Conservation (phyloP, 2,797 vertebrate species). For the Lindbergichthys nudifrons region DNA sequence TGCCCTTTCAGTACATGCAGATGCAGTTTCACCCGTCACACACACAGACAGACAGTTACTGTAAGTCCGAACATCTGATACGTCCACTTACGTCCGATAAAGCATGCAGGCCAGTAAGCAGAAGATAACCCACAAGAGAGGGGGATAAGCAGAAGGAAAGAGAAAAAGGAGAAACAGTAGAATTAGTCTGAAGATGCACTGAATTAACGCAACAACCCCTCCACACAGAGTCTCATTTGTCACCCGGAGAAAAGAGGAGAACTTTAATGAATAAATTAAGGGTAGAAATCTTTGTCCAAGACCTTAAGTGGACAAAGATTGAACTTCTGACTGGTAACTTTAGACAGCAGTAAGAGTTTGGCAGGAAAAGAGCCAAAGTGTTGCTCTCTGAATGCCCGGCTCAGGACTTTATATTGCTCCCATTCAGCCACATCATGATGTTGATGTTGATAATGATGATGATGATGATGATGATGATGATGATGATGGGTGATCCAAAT, state of each 20-base stretch:
- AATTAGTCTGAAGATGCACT: conserved; percentile 57
- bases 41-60: conserved; percentile 36
- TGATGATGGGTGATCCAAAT: background rate
- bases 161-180: conserved; percentile 48
- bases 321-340: conserved; percentile 72
- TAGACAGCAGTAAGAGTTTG: conserved; percentile 65
- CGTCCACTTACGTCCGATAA: conserved; percentile 62
- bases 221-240: conserved; percentile 62
- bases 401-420: conserved; percentile 18
- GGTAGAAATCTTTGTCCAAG: conserved; percentile 51
- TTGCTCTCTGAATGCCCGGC: conserved; percentile 24
- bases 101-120: conserved; percentile 30
- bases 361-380: conserved; percentile 43
- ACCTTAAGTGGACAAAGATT: conserved; percentile 71
- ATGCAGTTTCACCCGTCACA: conserved; percentile 7
- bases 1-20: conserved; percentile 2
- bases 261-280: conserved; percentile 55
- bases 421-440: background rate
- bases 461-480: too few species aligned
- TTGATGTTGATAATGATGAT: too few species aligned
- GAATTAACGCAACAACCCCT: conserved; percentile 43
- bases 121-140: conserved; percentile 45
- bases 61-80: conserved; percentile 80
- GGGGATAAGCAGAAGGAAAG: conserved; percentile 41
- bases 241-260: conserved; percentile 31